These are phyloP conservation scores for Drosophila sordidula DNA, from an alignment of 2,888 invertebrate species.

Conservation along the genomic window DNA sequence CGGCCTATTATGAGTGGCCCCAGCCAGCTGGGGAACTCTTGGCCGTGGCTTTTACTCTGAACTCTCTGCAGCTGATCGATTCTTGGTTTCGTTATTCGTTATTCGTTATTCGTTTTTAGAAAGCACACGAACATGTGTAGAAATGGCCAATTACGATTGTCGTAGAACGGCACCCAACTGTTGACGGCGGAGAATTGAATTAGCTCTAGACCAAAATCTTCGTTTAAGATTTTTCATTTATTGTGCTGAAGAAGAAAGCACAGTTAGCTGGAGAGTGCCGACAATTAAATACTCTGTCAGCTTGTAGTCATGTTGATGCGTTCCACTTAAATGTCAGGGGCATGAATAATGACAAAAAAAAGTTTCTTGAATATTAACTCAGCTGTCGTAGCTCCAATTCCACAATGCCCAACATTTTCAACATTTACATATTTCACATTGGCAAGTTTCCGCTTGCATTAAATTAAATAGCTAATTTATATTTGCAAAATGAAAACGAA, in stretches of 20 bases:
- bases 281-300: background rate
- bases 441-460: too few species aligned
- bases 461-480: too few species aligned
- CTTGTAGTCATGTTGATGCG: too few species aligned
- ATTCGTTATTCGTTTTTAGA: constrained; percentile 42
- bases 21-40: constrained; percentile 53
- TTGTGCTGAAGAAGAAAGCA: background rate
- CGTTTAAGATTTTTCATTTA: constrained; percentile 19
- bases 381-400: too few species aligned
- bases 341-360: background rate
- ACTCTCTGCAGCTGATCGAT: constrained; percentile 40
- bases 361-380: background rate
- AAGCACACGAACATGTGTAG: constrained; percentile 43
- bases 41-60: constrained; percentile 41
- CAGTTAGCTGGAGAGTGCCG: background rate
- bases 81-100: constrained; percentile 53
- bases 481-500: too few species aligned
- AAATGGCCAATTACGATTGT: constrained; percentile 45
- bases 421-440: too few species aligned
- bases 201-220: constrained; percentile 19
- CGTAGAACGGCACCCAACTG: constrained; percentile 26
- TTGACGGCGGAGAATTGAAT: constrained; percentile 15
- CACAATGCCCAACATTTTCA: too few species aligned
- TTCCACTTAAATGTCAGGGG: too few species aligned
- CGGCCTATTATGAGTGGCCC: constrained; percentile 68